A percentile compares a stretch with the other conserved stretches of the same genome.
Evolutionary conservation across 2,113 vertebrate genomes (phyloP).

Genomic region (Amphiprion ocellaris): DNA sequence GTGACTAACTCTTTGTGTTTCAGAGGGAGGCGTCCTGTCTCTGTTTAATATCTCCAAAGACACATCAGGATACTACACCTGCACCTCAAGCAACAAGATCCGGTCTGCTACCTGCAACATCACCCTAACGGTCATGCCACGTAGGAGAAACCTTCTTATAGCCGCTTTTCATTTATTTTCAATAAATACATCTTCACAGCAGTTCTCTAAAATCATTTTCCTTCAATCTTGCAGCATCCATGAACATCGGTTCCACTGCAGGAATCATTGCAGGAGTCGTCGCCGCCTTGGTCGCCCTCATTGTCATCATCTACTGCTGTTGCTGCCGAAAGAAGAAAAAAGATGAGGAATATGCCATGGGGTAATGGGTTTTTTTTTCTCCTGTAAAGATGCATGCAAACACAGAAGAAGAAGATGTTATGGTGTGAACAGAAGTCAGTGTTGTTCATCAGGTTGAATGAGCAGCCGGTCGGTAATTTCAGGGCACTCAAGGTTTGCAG

Average conservation of each 20-base stretch:
- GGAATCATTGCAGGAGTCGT: constrained; percentile 67
- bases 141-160: constrained; percentile 79
- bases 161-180: background rate
- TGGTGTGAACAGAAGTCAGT: background rate
- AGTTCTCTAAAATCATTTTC: background rate
- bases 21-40: constrained; percentile 76
- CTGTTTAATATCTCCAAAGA: constrained; percentile 89
- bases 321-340: constrained; percentile 70
- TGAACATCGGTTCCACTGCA: constrained; percentile 68
- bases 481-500: background rate
- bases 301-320: constrained; percentile 73
- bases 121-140: constrained; percentile 84
- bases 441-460: background rate
- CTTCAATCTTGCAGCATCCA: constrained; percentile 66
- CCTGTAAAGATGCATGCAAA: background rate
- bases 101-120: constrained; percentile 84
- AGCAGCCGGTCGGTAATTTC: background rate
- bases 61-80: constrained; percentile 88
- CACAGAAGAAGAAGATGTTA: no score
- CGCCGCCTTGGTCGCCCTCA: constrained; percentile 25
- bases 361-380: constrained; percentile 57
- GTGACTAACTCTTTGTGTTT: constrained; percentile 37
- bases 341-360: constrained; percentile 65
- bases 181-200: background rate
- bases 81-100: constrained; percentile 86